phyloP scores from a whole-genome alignment of 2,113 vertebrate genomes.

The Brienomyrus brachyistius region DNA sequence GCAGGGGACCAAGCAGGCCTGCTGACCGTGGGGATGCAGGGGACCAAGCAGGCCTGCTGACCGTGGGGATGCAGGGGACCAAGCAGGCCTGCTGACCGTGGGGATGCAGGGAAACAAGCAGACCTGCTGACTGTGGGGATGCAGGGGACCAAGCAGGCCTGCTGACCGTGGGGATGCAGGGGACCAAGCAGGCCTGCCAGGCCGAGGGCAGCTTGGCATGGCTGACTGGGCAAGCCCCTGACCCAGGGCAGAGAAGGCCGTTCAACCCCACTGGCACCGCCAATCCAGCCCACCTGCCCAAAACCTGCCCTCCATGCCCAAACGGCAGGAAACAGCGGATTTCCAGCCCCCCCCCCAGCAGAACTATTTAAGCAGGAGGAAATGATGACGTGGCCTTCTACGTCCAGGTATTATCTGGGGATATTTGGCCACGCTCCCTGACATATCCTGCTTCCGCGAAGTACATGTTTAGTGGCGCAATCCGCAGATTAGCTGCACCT shows the following conservation, averaged over 20 bases:
- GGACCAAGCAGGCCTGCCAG: not conserved
- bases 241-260: not conserved
- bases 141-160: no score
- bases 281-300: not conserved
- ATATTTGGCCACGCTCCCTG: not conserved
- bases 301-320: not conserved
- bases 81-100: no score
- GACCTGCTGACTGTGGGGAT: no score
- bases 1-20: no score
- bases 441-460: not conserved
- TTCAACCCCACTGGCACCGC: not conserved
- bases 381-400: not conserved
- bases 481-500: not conserved
- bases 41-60: no score
- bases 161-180: not conserved
- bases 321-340: not conserved
- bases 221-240: not conserved
- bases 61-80: no score
- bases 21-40: not conserved
- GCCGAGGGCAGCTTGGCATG: not conserved
- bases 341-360: not conserved
- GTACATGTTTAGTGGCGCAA: not conserved
- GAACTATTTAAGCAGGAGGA: not conserved
- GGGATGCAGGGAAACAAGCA: not conserved
- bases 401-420: not conserved